Base-by-base conservation (phyloP, 2,797 vertebrate species). In the Mareca penelope region DNA sequence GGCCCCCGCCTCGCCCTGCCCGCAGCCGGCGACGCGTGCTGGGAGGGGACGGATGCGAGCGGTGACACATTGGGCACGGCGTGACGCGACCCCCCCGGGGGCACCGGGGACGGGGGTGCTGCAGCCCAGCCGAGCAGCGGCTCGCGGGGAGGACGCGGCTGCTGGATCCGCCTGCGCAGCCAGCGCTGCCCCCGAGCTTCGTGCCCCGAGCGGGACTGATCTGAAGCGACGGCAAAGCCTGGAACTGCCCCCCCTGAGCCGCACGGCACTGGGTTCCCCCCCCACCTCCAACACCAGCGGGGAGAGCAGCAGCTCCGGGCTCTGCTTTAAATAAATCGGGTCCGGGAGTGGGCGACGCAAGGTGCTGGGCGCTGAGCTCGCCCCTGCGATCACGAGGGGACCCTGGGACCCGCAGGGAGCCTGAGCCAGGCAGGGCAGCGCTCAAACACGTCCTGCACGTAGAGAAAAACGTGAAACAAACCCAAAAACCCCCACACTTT, bases 221-320 rank as follows among this genome's bases (percentile, higher is more conserved):
- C 50, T 9, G 50, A 26, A 52, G 50, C 14, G 50, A 52, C 15
- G 23, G 39, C 39, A 10, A 35, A 42, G 40, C 53, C 50, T 8
- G 22, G 29, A 0, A 46, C 8, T 14, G 8, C 10, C 61, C 52
- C 56, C 61, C 57, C 50, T 33, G 2, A 44, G 29, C 28, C 12
- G 21, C 2, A 0, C 9, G 0, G 33, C 44, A 8, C 1, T 2
- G 2, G 3, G 33, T 11, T 13, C 6, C 26, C 15, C 14, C 35
- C 8, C 37, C 4, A 1, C 42, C 46, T 24, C 26, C 35, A 28
- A 29, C n/a, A 11, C 24, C 8, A 29, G 24, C 60, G 1, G 68
- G 46, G 77, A 55, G 35, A 4, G 61, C 50, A 10, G 52, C 12
- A 1, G 84, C 59, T 68, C 71, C 55, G 15, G 29, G 15, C 31